Base-by-base conservation (phyloP, 2,888 invertebrate genomes). In the Lacanobia oleracea region DNA sequence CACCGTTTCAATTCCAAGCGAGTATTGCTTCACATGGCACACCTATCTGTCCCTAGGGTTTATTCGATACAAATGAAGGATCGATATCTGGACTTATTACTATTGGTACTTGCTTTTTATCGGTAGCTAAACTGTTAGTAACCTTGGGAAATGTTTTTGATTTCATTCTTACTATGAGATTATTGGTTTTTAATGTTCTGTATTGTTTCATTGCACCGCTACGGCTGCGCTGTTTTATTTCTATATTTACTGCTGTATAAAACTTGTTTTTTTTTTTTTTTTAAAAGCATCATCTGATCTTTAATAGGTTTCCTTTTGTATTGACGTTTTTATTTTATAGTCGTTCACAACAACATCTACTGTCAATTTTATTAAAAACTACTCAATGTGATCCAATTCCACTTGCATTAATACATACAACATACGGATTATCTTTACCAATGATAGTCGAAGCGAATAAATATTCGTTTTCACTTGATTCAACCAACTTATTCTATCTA, bases 1-100 rank as follows among this genome's bases (percentile, higher is more conserved):
- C 75, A 79, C 79, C 75, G 75, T 72, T 83, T 81, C 85, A 81
- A 85, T 84, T 77, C 83, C 33, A 51, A 71, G 57, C 60, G 75
- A 72, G 77, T 77, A 83, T 85, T 79, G 79, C 75, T 79, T 72
- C 81, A 64, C 57, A 61, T 66, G 61, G 56, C 51, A 14, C 51
- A 66, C 54, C 69, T 68, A 73, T 66, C 64, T 70, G 45, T 75
- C 72, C 53, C 61, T 78, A 64, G 70, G 57, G 74, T 40, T 66
- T 59, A 54, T 59, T 67, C 56, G 62, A 67, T 60, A 74, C 66
- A 70, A 61, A 70, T 68, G 54, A 60, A 23, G 56, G 48, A 73
- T 81, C 77, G 50, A 63, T 72, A 79, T 72, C 27, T 27, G n/a
- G 27, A n/a, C 50, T 50, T 66, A 66, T 54, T 60, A 68, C 57